Evolutionary conservation across 2,113 vertebrate genomes (phyloP), one percentile per base, ranked within the genome.

Genomic region (Parus major): DNA sequence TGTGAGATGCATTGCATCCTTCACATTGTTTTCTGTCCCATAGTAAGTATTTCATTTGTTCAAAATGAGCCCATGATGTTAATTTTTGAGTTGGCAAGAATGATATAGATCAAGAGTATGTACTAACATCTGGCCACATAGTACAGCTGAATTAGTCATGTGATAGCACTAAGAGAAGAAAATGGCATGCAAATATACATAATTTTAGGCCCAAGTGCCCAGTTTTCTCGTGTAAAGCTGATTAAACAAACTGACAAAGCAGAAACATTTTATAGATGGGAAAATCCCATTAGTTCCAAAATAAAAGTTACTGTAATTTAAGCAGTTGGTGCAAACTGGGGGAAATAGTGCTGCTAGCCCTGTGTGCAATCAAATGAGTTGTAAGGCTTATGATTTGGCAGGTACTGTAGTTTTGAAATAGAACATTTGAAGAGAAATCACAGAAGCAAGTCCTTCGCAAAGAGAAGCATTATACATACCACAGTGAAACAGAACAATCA

Each of bases 121-220:
- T 83, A 65, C 46, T 86, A 75, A 95, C 92, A 94, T 96, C 88
- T 92, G 93, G 42, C 44, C 76, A 68, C 29, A 59, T 10, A 84
- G n/a, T 89, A 42, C 31, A 57, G 53, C 60, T 82, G 84, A 86
- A 93, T 93, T 86, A 92, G 71, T 92, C 1, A 0, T 76, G 44
- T 5, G 6, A 59, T 35, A 86, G 75, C 87, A 59, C 28, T 76
- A 83, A 76, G 70, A 84, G 65, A 89, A 89, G 71, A 82, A 96
- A 96, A 94, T 86, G 35, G 31, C 60, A 73, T 84, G 39, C 41
- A 83, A 80, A 86, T 87, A 69, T 21, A 65, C 27, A 35, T 47
- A 86, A 91, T 91, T 95, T 95, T 60, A 90, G 71, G 24, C 71
- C 94, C 65, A 87, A 81, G 64, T 31, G 49, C 69, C 78, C 59